Base-by-base conservation (phyloP, 2,888 invertebrate genomes). In the Cerceris ruficornis region DNA sequence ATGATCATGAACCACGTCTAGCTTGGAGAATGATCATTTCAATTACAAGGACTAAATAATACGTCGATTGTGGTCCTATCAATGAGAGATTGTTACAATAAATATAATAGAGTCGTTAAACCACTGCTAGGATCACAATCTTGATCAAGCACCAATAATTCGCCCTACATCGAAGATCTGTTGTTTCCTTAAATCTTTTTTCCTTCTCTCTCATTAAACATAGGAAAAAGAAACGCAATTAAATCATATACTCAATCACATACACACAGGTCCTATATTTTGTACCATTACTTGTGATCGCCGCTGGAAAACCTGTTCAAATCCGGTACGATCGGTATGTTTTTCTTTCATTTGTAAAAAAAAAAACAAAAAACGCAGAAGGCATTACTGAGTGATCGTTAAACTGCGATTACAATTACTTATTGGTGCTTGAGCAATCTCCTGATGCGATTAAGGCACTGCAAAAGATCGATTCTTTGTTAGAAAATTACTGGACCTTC, bases 61-160 rank as follows among this genome's bases (percentile, higher is more conserved):
- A 69, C 41, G 42, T 13, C 9, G 65, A 82, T 87, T 78, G 75
- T 84, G 80, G 77, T 84, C 77, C 86, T 74, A 77, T 73, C 87
- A 87, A 84, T 84, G 84, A 80, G 2, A 28, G 75, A 66, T 73
- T 68, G 75, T 81, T 79, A 71, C 59, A 85, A 85, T 87, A 86
- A 81, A 86, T 82, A 81, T 70, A 75, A 73, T 71, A 85, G 74
- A 80, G 73, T 77, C 71, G 75, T 68, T 55, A 61, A 42, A 57
- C 50, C 82, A 84, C 75, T 87, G 86, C 54, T 83, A 84, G 83
- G 80, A 83, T 84, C 85, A 82, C 81, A 88, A 86, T 81, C 69
- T 70, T 76, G 80, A 79, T 88, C 85, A 86, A 88, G 79, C 86
- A 88, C 82, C 88, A 86, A 86, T 80, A 81, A 81, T 62, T 65